Percentiles rank a stretch among this genome's conserved stretches.
These are phyloP conservation scores for Enteromius argenteus DNA, from an alignment of 2,797 vertebrate species.

Conservation along the genomic window DNA sequence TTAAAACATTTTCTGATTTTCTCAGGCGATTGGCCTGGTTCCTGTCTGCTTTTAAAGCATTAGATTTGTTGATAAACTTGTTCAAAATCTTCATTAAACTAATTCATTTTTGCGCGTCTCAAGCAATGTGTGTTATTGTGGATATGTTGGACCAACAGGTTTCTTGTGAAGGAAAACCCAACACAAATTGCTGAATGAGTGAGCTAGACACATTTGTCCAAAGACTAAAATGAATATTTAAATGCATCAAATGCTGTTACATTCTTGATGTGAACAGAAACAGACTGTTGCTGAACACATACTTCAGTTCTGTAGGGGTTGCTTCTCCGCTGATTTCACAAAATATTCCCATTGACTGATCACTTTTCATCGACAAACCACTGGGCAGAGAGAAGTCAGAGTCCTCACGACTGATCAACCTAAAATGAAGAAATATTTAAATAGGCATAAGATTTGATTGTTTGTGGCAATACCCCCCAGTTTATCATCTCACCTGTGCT, in stretches of 20 bases:
- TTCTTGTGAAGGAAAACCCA: not conserved
- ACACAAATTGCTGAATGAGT: not conserved
- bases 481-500: not conserved
- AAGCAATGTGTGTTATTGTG: not conserved
- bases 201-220: not conserved
- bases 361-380: not conserved
- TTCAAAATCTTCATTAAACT: not conserved
- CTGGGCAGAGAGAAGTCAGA: not conserved
- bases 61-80: not conserved
- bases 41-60: not conserved
- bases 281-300: not conserved
- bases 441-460: not conserved
- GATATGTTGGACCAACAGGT: not conserved
- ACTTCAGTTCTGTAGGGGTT: not conserved
- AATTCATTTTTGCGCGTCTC: not conserved
- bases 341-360: rapidly evolving
- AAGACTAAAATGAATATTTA: not conserved
- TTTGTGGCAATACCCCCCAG: not conserved
- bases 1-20: no score
- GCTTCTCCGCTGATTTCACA: rapidly evolving
- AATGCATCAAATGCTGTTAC: not conserved
- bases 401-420: not conserved
- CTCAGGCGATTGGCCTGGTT: no score
- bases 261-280: not conserved
- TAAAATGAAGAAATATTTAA: not conserved